Evolutionary conservation across 2,888 invertebrate species (phyloP).

Genomic region (Ceratothoa steindachneri): DNA sequence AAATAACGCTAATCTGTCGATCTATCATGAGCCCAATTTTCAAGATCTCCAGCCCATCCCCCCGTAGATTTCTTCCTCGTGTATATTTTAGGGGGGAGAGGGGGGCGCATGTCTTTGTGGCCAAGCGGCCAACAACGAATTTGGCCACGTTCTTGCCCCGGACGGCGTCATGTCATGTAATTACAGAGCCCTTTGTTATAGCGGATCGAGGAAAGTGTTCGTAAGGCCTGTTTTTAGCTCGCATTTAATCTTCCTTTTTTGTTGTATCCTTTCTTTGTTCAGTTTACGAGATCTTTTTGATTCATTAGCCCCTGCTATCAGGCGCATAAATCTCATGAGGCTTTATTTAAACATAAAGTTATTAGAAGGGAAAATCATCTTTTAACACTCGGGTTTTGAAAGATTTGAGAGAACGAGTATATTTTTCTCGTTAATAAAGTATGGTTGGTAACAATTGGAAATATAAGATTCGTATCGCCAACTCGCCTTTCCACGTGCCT

Average conservation of each 20-base stretch:
- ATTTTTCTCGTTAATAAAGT: constrained; percentile 24
- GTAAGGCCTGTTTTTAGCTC: neutral
- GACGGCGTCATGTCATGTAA: constrained; percentile 18
- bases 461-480: no score
- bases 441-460: constrained; percentile 24
- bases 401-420: neutral
- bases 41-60: neutral
- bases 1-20: neutral
- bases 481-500: no score
- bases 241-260: neutral
- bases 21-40: neutral
- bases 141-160: neutral
- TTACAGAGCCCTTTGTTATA: constrained; percentile 44
- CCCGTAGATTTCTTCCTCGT: neutral
- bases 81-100: neutral
- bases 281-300: constrained; percentile 43
- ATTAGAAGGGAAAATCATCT: constrained; percentile 42
- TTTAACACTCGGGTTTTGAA: constrained; percentile 31
- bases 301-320: constrained; percentile 43
- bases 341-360: constrained; percentile 46
- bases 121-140: neutral
- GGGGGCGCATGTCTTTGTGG: neutral
- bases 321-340: constrained; percentile 37
- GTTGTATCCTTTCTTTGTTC: constrained; percentile 30
- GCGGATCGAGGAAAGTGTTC: constrained; percentile 27